Evolutionary conservation across 2,888 invertebrate species (phyloP).

Genomic region (Melanotus villosus): DNA sequence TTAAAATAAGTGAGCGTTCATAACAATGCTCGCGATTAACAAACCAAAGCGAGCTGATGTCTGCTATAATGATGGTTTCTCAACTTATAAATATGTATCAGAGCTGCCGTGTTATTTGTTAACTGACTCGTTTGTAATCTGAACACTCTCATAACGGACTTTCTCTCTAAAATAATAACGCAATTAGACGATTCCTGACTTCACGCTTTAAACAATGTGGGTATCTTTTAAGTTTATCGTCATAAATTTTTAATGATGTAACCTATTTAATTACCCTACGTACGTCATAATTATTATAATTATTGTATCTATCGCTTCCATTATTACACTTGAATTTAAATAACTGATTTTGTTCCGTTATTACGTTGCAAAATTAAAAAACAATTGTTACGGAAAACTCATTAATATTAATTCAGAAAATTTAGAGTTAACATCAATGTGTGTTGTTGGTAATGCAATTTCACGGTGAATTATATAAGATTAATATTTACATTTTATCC

Average conservation of each 20-base stretch:
- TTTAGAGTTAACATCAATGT: no score
- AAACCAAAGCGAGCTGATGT: slow-evolving; percentile 54
- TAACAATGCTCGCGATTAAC: slow-evolving; percentile 56
- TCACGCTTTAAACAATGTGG: slow-evolving; percentile 54
- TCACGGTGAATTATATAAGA: no score
- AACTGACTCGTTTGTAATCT: slow-evolving; percentile 56
- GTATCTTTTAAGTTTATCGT: slow-evolving; percentile 46
- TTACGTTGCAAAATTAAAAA: neutral
- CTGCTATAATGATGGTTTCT: slow-evolving; percentile 51
- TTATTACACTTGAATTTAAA: slow-evolving; percentile 10
- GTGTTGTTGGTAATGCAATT: no score
- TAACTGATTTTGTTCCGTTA: slow-evolving; percentile 15
- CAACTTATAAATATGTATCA: slow-evolving; percentile 57
- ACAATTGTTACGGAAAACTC: slow-evolving; percentile 5
- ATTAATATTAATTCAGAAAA: slow-evolving; percentile 14
- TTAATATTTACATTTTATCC: no score
- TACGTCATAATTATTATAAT: slow-evolving; percentile 34
- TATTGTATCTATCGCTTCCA: slow-evolving; percentile 7
- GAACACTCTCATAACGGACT: slow-evolving; percentile 55
- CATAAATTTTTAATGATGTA: slow-evolving; percentile 51
- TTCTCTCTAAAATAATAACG: slow-evolving; percentile 55
- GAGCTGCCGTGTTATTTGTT: slow-evolving; percentile 55
- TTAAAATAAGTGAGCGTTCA: slow-evolving; percentile 54
- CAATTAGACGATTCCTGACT: slow-evolving; percentile 53
- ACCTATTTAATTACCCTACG: slow-evolving; percentile 49